Conservation (phyloP, 2,113 vertebrate species). For the Myotis brandtii region DNA sequence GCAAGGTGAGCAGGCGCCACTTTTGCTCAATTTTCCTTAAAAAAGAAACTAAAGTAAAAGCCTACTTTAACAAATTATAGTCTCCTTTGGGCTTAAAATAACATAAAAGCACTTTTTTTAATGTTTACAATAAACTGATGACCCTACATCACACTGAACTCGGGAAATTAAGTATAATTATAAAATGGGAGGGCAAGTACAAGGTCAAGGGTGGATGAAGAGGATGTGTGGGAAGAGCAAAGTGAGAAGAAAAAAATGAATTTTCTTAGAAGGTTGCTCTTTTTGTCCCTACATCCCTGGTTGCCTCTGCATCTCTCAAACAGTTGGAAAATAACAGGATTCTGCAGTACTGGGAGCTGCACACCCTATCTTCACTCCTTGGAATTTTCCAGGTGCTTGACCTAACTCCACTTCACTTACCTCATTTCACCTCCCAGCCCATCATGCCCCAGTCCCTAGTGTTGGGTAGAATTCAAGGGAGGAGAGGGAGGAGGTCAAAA, state of each 20-base stretch:
- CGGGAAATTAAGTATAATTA: neutral
- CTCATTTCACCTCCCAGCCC: neutral
- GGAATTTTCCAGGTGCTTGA: neutral
- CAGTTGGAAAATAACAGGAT: neutral
- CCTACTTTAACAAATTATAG: neutral
- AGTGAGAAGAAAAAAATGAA: neutral
- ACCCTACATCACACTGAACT: neutral
- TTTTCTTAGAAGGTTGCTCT: neutral
- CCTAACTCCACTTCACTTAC: neutral
- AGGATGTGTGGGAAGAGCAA: neutral
- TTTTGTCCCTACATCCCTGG: neutral
- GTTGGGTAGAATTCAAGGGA: neutral
- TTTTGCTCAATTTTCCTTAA: constrained; percentile 6
- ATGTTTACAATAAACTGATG: neutral
- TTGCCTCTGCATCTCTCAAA: neutral
- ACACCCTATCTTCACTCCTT: neutral
- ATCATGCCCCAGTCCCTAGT: accelerated
- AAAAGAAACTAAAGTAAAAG: neutral
- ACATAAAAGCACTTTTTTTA: constrained; percentile 6
- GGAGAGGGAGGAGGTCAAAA: neutral
- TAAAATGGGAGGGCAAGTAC: neutral
- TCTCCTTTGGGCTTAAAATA: neutral
- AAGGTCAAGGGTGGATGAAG: neutral
- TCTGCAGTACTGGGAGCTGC: neutral
- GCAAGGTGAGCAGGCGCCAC: neutral